phyloP scores from a whole-genome alignment of 2,113 vertebrate species.

The Hyperopisus bebe region DNA sequence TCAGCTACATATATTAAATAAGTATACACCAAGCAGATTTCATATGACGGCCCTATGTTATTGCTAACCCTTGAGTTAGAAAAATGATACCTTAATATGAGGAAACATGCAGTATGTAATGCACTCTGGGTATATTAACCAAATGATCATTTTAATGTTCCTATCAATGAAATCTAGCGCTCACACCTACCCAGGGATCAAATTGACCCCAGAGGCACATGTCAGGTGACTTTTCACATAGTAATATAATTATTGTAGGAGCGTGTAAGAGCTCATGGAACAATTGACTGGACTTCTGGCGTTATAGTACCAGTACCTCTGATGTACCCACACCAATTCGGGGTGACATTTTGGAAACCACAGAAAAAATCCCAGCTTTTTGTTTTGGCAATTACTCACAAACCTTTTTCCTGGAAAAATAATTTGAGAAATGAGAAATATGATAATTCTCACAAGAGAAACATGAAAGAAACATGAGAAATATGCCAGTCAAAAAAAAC shows the following conservation, averaged over 20 bases:
- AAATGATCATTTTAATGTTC: neutral
- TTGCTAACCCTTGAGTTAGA: neutral
- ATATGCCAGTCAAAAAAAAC: neutral
- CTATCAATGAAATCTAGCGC: neutral
- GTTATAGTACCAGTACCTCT: neutral
- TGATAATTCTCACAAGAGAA: conserved; percentile 10
- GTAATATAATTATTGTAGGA: no score
- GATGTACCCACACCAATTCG: neutral
- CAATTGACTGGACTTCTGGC: neutral
- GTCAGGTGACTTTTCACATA: no score
- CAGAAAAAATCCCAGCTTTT: neutral
- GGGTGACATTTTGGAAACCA: conserved; percentile 16
- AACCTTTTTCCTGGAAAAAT: conserved; percentile 38
- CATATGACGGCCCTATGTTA: neutral
- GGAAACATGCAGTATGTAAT: neutral
- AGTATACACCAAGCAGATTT: neutral
- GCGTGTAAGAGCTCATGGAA: no score
- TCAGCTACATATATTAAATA: neutral
- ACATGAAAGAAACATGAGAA: neutral
- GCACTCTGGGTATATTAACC: neutral
- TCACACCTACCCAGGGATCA: no score
- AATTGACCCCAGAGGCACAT: no score
- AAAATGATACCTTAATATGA: neutral
- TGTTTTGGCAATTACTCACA: conserved; percentile 18
- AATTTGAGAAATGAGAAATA: conserved; percentile 40